Evolutionary conservation across 2,888 invertebrate genomes (phyloP), one percentile per base, ranked within the genome.

Genomic region (Camponotus fellah): DNA sequence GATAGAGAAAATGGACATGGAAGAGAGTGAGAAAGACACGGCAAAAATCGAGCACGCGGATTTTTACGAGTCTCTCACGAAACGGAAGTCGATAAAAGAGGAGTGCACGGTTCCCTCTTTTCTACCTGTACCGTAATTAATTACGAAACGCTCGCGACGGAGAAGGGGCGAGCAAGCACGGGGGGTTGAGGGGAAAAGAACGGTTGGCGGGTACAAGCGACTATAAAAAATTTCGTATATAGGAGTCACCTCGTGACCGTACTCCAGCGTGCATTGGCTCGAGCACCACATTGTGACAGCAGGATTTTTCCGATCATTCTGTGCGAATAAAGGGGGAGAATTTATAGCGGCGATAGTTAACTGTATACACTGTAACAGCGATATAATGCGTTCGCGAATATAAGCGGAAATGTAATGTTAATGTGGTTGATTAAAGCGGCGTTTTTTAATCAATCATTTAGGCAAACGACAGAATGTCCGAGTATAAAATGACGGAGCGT

Each of bases 81-180:
- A 92, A 92, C 88, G 91, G 88, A 91, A 91, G 91, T 92, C 93
- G 92, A 93, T 93, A 92, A 92, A 92, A 92, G 91, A 92, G 90
- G 91, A 87, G 85, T 86, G 83, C 43, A 32, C 74, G 43, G 68
- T 62, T 82, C 46, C 21, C 62, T 37, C 68, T n/a, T 40, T n/a
- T 40, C 17, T 17, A 49, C 66, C 69, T 43, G 86, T 83, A 82
- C 84, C 83, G 92, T 93, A 93, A 93, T 93, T 93, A 93, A 93
- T 93, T 93, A 92, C 91, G 90, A 88, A 91, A 91, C 90, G 91
- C 91, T 92, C 90, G 87, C 53, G 3, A 88, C 83, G 85, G 87
- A 87, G 84, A 86, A 86, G 81, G 83, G 86, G 3, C 2, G 43
- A 58, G 26, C 71, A 32, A 43, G 46, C 5, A 26, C 26, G 4